Evolutionary conservation across 1,140 invertebrate genomes (phyloP).

Genomic region (Melitaea cinxia): DNA sequence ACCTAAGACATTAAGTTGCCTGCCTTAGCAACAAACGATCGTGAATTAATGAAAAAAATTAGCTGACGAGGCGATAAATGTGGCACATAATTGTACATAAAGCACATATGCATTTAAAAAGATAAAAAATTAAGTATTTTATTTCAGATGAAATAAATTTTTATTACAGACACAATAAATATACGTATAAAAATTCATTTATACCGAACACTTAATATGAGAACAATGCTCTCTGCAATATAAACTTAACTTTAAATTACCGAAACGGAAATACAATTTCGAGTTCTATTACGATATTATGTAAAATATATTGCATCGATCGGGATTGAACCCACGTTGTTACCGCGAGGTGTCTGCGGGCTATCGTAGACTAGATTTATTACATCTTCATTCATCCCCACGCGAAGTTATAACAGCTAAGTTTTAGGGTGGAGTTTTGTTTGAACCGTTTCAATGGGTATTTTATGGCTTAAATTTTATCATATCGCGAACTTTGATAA

Average conservation of each 20-base stretch:
- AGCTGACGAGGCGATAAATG: too few relatives aligned
- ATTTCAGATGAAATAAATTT: too few relatives aligned
- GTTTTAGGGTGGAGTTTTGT: slow-evolving; percentile 6
- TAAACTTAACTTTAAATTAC: slow-evolving; percentile 9
- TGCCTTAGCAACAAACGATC: too few relatives aligned
- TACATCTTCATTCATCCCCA: slow-evolving; percentile 6
- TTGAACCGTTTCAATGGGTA: slow-evolving; percentile 12
- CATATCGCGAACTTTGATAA: neutral
- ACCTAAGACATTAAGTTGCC: too few relatives aligned
- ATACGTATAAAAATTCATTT: neutral
- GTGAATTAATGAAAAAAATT: too few relatives aligned
- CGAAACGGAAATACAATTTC: slow-evolving; percentile 3
- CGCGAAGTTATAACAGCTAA: slow-evolving; percentile 19
- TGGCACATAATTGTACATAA: too few relatives aligned
- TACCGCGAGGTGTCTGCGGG: slow-evolving; percentile 11
- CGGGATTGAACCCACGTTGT: slow-evolving; percentile 12
- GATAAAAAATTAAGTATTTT: too few relatives aligned
- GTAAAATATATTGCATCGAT: slow-evolving; percentile 15
- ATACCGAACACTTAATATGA: neutral
- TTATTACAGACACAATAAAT: too few relatives aligned
- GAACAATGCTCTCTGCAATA: neutral
- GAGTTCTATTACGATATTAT: slow-evolving; percentile 10
- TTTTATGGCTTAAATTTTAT: slow-evolving; percentile 20
- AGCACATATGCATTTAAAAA: too few relatives aligned
- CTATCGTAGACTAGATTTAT: slow-evolving; percentile 20